Evolutionary conservation across 2,888 invertebrate species (phyloP).

Genomic region (Therioaphis trifolii): DNA sequence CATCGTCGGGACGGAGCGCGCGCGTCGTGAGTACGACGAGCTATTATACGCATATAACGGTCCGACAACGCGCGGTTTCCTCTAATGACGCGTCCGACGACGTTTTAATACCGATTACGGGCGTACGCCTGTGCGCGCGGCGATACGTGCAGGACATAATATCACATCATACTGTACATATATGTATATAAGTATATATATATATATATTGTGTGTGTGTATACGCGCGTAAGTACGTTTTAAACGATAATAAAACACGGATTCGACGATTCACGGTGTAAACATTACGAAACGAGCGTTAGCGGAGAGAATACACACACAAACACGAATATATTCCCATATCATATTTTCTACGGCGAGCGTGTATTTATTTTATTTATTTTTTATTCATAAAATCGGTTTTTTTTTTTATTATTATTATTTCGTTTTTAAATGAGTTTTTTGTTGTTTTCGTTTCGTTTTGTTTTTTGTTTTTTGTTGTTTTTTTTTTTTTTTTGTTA

Average conservation of each 20-base stretch:
- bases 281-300: background rate
- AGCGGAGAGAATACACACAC: background rate
- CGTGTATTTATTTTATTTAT: background rate
- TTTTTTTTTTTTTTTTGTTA: background rate
- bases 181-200: no score
- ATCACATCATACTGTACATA: background rate
- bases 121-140: background rate
- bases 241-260: background rate
- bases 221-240: background rate
- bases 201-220: no score
- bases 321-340: background rate
- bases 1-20: no score
- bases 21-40: no score
- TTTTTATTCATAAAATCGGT: background rate
- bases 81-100: background rate
- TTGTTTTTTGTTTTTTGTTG: background rate
- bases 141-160: background rate
- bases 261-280: background rate
- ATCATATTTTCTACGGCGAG: background rate
- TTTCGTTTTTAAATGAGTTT: background rate
- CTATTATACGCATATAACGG: no score
- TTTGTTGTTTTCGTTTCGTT: no score
- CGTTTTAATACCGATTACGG: conserved; percentile 1
- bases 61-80: no score
- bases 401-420: background rate